These are phyloP conservation scores for Lasioglossum vierecki DNA, from an alignment of 2,888 invertebrate species.

Conservation along the genomic window DNA sequence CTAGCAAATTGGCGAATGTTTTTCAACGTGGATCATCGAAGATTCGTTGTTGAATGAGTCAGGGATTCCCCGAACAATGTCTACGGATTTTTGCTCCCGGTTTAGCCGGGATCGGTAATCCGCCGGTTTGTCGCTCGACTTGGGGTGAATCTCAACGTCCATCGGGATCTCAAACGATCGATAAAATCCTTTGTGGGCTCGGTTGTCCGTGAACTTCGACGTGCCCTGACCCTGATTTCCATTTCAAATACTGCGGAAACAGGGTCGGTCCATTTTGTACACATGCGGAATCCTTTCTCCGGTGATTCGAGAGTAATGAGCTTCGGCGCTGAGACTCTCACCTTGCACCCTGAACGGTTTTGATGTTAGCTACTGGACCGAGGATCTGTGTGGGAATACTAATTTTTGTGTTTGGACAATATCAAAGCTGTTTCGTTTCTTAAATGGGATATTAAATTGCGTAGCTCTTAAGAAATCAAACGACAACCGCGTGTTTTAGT, in stretches of 20 bases:
- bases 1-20: constrained; percentile 59
- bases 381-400: background rate
- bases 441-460: too few species aligned
- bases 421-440: background rate
- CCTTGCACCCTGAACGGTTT: background rate
- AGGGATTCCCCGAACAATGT: constrained; percentile 39
- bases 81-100: constrained; percentile 13
- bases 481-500: too few species aligned
- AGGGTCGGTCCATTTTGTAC: background rate
- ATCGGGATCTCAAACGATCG: constrained; percentile 23
- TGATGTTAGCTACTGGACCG: background rate
- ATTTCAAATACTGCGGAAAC: background rate
- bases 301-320: background rate
- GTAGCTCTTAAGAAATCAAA: too few species aligned
- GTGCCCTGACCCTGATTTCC: constrained; percentile 5
- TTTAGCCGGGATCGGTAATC: constrained; percentile 17
- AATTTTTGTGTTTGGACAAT: background rate
- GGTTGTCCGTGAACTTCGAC: constrained; percentile 11
- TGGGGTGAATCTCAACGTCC: background rate
- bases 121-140: constrained; percentile 19
- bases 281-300: background rate
- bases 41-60: constrained; percentile 36
- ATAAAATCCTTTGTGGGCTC: constrained; percentile 27
- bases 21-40: constrained; percentile 23
- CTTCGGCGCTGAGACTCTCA: background rate